phyloP scores from a whole-genome alignment of 2,888 invertebrate genomes.

The Suillia variegata region DNA sequence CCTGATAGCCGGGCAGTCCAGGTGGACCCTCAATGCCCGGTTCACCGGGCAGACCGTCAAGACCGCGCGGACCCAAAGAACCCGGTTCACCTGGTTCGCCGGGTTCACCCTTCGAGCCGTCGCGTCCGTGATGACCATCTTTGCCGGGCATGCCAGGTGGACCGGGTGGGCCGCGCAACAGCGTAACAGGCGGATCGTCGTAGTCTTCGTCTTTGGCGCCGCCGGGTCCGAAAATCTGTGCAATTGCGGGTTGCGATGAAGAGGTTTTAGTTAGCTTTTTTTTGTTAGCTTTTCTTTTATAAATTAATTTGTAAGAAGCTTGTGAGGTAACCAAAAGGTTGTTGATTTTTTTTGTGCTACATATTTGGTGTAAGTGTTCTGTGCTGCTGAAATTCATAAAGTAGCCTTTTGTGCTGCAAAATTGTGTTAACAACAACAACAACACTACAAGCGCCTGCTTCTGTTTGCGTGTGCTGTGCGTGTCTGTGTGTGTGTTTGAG shows the following conservation, averaged over 20 bases:
- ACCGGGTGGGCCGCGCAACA: conserved; percentile 71
- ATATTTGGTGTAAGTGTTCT: too few species aligned
- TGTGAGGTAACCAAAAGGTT: background rate
- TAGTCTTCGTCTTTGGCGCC: conserved; percentile 62
- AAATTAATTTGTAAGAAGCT: conserved; percentile 44
- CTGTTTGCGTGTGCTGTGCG: conserved; percentile 10
- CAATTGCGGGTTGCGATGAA: conserved; percentile 30
- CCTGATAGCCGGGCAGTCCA: conserved; percentile 75
- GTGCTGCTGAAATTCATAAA: too few species aligned
- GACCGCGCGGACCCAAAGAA: conserved; percentile 74
- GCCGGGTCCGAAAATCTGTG: conserved; percentile 60
- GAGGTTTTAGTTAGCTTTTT: conserved; percentile 4
- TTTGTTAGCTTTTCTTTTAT: background rate
- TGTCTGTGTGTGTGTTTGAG: conserved; percentile 14
- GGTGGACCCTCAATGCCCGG: conserved; percentile 88
- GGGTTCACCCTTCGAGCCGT: conserved; percentile 64
- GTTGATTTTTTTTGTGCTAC: too few species aligned
- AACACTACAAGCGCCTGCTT: background rate
- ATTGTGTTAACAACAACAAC: conserved; percentile 44
- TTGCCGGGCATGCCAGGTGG: conserved; percentile 64
- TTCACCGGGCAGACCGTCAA: conserved; percentile 76
- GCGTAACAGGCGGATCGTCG: conserved; percentile 62
- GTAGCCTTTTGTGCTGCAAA: conserved; percentile 45
- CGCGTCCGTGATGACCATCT: conserved; percentile 59
- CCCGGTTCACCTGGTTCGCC: conserved; percentile 81